A percentile compares a stretch with the other conserved stretches of the same genome.
These are phyloP conservation scores for Chamaea fasciata DNA, from an alignment of 2,113 vertebrate species.

Conservation along the genomic window DNA sequence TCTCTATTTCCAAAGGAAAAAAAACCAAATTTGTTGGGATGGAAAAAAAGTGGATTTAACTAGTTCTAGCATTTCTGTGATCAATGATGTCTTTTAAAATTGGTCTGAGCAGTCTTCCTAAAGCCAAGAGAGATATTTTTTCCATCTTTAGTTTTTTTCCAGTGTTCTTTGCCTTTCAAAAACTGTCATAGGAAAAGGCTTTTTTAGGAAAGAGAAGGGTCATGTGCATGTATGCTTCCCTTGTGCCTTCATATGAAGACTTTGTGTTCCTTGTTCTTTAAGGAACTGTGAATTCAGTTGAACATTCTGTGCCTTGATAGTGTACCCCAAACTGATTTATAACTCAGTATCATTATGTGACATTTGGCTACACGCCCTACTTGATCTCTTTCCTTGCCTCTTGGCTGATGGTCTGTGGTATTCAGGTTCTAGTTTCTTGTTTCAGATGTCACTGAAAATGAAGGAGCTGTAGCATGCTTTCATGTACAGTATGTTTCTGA, in stretches of 20 bases:
- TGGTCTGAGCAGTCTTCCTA: background rate
- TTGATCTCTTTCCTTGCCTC: background rate
- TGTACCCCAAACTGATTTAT: background rate
- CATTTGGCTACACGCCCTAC: background rate
- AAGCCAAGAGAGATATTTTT: background rate
- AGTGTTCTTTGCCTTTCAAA: background rate
- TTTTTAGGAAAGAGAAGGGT: background rate
- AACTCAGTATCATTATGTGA: background rate
- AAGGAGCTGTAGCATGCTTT: slow-evolving; percentile 3
- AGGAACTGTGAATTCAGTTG: background rate
- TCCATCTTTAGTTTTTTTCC: background rate
- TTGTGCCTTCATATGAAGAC: background rate
- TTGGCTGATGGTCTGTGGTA: background rate
- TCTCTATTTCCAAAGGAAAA: slow-evolving; percentile 17
- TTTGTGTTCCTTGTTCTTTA: background rate
- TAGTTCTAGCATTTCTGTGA: background rate
- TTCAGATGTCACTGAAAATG: slow-evolving; percentile 4
- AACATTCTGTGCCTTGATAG: background rate
- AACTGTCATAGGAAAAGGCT: background rate
- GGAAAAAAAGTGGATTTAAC: background rate
- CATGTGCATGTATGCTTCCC: background rate
- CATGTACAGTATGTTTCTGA: background rate
- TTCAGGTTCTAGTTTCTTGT: slow-evolving; percentile 33
- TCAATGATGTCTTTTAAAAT: background rate
- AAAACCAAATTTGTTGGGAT: background rate